phyloP scores from a whole-genome alignment of 1,140 invertebrate species.

The Trichoplusia ni region DNA sequence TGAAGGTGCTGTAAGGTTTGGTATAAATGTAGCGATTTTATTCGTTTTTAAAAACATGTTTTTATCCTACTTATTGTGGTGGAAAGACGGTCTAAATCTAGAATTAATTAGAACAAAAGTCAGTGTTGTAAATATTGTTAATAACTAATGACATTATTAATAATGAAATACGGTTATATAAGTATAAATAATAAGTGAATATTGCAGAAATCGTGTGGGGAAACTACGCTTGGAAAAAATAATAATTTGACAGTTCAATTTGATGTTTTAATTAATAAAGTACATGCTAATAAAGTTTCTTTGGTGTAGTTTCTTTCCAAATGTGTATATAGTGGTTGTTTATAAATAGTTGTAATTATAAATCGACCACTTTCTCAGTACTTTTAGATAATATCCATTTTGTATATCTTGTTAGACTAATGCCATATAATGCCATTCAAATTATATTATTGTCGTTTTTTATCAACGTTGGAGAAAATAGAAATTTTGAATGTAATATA shows the following conservation, averaged over 20 bases:
- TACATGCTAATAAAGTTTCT: conserved; percentile 56
- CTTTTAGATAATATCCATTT: conserved; percentile 28
- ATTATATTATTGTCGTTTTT: conserved; percentile 2
- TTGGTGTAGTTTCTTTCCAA: conserved; percentile 74
- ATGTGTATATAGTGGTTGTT: conserved; percentile 47
- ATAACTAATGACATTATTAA: conserved; percentile 44
- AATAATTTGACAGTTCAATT: conserved; percentile 72
- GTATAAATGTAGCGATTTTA: too few relatives aligned
- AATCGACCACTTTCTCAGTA: conserved; percentile 32
- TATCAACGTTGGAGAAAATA: neutral
- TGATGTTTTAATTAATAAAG: conserved; percentile 63
- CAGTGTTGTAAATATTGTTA: conserved; percentile 66
- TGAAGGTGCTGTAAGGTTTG: too few relatives aligned
- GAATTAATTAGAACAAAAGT: conserved; percentile 31
- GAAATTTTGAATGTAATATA: too few relatives aligned
- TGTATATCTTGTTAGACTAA: conserved; percentile 18
- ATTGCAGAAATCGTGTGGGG: conserved; percentile 73
- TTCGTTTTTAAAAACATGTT: too few relatives aligned
- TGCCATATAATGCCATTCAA: conserved; percentile 23
- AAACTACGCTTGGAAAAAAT: conserved; percentile 79
- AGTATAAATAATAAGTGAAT: conserved; percentile 24
- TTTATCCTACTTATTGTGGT: too few relatives aligned
- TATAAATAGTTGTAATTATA: conserved; percentile 40
- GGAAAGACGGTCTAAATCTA: conserved; percentile 19
- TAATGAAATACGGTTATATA: conserved; percentile 22